phyloP scores from a whole-genome alignment of 2,113 vertebrate species.

The Aphyosemion australe region DNA sequence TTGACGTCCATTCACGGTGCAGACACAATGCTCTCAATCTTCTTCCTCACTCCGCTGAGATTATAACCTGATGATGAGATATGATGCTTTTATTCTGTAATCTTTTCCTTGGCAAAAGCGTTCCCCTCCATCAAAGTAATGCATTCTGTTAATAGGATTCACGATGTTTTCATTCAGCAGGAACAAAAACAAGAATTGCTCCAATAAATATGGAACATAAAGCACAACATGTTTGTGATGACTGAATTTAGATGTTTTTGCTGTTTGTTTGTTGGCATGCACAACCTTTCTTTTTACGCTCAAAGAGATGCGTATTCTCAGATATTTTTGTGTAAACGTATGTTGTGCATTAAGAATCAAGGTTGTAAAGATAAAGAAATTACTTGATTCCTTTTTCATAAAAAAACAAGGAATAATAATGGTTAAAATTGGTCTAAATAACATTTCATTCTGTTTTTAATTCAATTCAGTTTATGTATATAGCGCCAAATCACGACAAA shows the following conservation, averaged over 20 bases:
- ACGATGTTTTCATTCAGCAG: not conserved
- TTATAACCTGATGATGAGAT: constrained; percentile 14
- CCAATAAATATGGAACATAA: not conserved
- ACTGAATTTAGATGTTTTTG: not conserved
- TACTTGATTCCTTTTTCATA: not conserved
- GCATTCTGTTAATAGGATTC: not conserved
- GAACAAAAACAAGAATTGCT: not conserved
- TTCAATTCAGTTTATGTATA: too few relatives aligned
- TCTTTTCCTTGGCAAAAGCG: constrained; percentile 3
- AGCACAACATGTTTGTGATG: not conserved
- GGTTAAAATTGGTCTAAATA: constrained; percentile 1
- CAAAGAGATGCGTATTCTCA: too few relatives aligned
- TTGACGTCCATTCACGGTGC: constrained; percentile 61
- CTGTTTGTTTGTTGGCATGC: not conserved
- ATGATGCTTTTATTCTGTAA: constrained; percentile 11
- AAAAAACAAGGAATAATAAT: not conserved
- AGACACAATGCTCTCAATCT: constrained; percentile 41
- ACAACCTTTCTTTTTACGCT: too few relatives aligned
- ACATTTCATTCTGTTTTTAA: not conserved
- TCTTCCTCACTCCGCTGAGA: constrained; percentile 21
- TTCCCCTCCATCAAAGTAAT: not conserved
- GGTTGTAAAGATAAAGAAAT: too few relatives aligned
- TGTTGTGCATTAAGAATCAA: too few relatives aligned
- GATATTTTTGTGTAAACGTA: too few relatives aligned
- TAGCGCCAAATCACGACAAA: too few relatives aligned